Evolutionary conservation across 2,797 vertebrate species (phyloP), one percentile per base, ranked within the genome.

Genomic region (Ficedula albicollis): DNA sequence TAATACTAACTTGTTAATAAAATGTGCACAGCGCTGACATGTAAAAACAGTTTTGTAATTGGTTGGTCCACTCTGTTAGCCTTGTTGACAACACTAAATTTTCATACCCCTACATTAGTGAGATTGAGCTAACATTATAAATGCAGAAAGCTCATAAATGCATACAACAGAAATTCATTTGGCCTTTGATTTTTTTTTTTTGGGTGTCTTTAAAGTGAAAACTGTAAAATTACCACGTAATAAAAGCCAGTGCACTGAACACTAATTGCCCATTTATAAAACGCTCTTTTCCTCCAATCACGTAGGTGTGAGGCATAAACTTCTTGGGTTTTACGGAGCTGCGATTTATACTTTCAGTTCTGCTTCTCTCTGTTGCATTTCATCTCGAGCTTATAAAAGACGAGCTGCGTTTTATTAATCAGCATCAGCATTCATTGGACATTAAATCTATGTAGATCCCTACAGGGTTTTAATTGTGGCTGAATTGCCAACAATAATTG

Each of bases 401-500:
- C 64, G 72, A 95, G 86, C 85, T 97, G 90, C 78, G 62, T 97
- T 96, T 96, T 96, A 97, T 97, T 97, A 96, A 97, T 96, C 95
- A 55, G 84, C 67, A 90, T 97, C 97, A 97, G 93, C 95, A 85
- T 98, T 98, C 98, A 98, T 97, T 97, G 98, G 92, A 96, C 90
- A 77, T 97, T 98, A 98, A 98, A 94, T 97, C 97, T 96, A 87
- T 14, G 95, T 97, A 96, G 97, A 97, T 97, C 97, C 98, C 97
- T 97, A 98, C 95, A 86, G 97, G 44, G 95, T 97, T 98, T 98
- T 98, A 98, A 99, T 98, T 98, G 98, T 97, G 95, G 95, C 97
- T 97, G 98, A 98, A 99, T 98, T 98, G 98, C 97, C 96, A 97
- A 96, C 97, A 96, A 97, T 98, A 98, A 98, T 98, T 98, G 97